phyloP scores from a whole-genome alignment of 2,888 invertebrate genomes.

The Pomacea canaliculata region DNA sequence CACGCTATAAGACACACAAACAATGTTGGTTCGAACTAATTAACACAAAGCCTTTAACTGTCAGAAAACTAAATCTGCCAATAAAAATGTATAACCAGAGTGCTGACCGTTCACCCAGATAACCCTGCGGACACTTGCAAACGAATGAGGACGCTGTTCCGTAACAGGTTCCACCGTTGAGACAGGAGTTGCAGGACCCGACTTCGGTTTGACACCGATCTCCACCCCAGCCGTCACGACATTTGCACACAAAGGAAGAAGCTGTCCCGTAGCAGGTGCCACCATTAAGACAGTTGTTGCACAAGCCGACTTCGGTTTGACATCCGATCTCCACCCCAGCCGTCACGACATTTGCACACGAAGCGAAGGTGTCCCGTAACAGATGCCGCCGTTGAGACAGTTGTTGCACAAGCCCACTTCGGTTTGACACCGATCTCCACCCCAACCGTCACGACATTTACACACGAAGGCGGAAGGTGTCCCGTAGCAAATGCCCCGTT shows the following conservation, averaged over 20 bases:
- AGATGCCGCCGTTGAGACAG: conserved; percentile 15
- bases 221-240: conserved; percentile 5
- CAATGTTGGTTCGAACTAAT: too few species aligned
- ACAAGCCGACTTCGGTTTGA: background rate
- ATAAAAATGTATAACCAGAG: background rate
- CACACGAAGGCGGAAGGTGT: background rate
- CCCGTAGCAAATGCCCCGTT: conserved; percentile 14
- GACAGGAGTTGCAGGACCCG: conserved; percentile 2
- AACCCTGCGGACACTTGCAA: background rate
- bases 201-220: conserved; percentile 7
- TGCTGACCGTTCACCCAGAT: background rate
- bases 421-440: conserved; percentile 7
- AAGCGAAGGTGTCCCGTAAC: background rate
- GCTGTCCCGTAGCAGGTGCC: background rate
- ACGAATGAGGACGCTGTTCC: background rate
- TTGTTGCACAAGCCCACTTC: background rate
- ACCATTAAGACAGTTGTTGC: conserved; percentile 11
- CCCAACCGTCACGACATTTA: background rate
- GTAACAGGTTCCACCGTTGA: conserved; percentile 15
- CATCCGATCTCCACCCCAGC: conserved; percentile 18
- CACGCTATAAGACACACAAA: too few species aligned
- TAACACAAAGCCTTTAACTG: too few species aligned
- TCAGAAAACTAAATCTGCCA: too few species aligned
- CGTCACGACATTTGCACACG: background rate
- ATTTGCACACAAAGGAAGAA: background rate